Evolutionary conservation across 2,888 invertebrate species (phyloP), one percentile per base, ranked within the genome.

Genomic region (Callinectes sapidus): DNA sequence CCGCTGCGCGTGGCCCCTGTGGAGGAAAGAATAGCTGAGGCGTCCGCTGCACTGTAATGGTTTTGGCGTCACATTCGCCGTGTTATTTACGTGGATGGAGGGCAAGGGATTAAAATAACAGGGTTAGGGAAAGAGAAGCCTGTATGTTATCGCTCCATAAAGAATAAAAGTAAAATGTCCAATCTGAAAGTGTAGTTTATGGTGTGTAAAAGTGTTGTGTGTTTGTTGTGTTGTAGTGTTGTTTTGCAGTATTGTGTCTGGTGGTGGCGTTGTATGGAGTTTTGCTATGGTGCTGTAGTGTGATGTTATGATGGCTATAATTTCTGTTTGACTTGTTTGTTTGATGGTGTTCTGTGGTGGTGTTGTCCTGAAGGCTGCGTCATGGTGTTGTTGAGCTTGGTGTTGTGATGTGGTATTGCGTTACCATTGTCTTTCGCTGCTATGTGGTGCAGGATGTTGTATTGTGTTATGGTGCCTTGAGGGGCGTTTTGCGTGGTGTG

Each of bases 1-100:
- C 3, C 54, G 32, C 61, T 92, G 87, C 16, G 87, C 54, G 2
- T 77, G 54, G 28, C 90, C 90, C 90, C 92, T 90, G 86, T 16
- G 23, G 39, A 77, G 39, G 14, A 13, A n/a, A 55, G 48, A 16
- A 81, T 3, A 71, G 0, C 14, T 71, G 39, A 13, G 13, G 32
- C 18, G 39, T 16, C 61, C 23, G 23, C 61, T 61, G 28, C 32
- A 16, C 35, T 3, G 81, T 10, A 16, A 16, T 81, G 35, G 81
- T 81, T 32, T 13, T 55, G 28, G 14, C 54, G 32, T 18, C 3
- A 35, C n/a, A 28, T 61, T 32, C 28, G 28, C 42, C 61, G 88
- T 55, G 13, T 8, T 61, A 6, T 48, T 28, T 32, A n/a, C 23
- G 55, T 88, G 55, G n/a, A 55, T 61, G 55, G 18, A 55, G 32